Conservation (phyloP, 2,888 invertebrate genomes). For the Acronicta alni region DNA sequence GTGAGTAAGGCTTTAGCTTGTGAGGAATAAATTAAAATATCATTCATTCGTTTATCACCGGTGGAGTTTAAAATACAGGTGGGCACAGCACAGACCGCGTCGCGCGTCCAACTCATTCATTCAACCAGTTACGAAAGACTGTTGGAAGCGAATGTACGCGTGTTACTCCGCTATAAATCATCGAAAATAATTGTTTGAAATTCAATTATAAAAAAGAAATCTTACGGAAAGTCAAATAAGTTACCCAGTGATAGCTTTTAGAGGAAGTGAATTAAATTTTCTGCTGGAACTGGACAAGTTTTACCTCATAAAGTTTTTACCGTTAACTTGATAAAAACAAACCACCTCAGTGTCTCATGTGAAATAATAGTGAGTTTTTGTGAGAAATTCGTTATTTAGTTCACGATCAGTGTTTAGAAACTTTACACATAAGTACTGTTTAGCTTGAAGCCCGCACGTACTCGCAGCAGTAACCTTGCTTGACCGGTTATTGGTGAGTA, state of each 20-base stretch:
- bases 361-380: slow-evolving; percentile 55
- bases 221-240: not conserved
- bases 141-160: slow-evolving; percentile 15
- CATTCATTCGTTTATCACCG: slow-evolving; percentile 15
- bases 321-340: slow-evolving; percentile 45
- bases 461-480: slow-evolving; percentile 53
- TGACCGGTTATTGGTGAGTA: slow-evolving; percentile 72
- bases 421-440: slow-evolving; percentile 53
- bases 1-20: not conserved
- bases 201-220: not conserved
- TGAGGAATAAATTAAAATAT: slow-evolving; percentile 1
- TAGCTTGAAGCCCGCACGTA: slow-evolving; percentile 27
- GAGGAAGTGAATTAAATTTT: slow-evolving; percentile 1
- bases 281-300: slow-evolving; percentile 7
- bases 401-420: slow-evolving; percentile 59
- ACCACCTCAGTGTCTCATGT: slow-evolving; percentile 57
- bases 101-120: slow-evolving; percentile 24
- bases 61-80: slow-evolving; percentile 16
- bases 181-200: slow-evolving; percentile 11
- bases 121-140: slow-evolving; percentile 42
- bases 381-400: slow-evolving; percentile 60
- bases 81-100: slow-evolving; percentile 5
- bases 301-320: slow-evolving; percentile 27
- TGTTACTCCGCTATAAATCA: slow-evolving; percentile 3
- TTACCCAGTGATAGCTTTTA: slow-evolving; percentile 10